Evolutionary conservation across 2,888 invertebrate genomes (phyloP), one percentile per base, ranked within the genome.

Genomic region (Heliconius ethilla): DNA sequence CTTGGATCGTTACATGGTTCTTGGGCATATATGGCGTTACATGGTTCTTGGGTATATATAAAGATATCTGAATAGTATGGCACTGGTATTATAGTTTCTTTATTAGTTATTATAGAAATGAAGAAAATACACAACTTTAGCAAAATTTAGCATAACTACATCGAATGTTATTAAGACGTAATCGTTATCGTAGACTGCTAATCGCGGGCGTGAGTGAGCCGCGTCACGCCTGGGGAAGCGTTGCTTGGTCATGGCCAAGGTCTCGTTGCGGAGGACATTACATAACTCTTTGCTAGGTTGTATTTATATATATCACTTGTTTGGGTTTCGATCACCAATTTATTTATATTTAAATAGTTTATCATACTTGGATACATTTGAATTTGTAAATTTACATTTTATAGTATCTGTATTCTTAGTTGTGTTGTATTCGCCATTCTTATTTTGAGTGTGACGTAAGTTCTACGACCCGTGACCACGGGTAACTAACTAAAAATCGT

Each of bases 191-290:
- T 84, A 82, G 83, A 82, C 85, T 86, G 86, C 87, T 86, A 85
- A 87, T 86, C 87, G 87, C 85, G 81, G 83, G 82, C 81, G 82
- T 81, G 82, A 82, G 79, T 77, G 79, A 76, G 76, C 59, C 78
- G 79, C 82, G 82, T 78, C 81, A 83, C 83, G 85, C 79, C 89
- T 89, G 91, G 90, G 90, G 89, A 90, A 91, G 87, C 88, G 89
- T 88, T 86, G 87, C 89, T 87, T 92, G 94, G 93, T 94, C 94
- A 94, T 89, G 93, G 94, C 93, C 93, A 94, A 93, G 94, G 94
- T 92, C 92, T 91, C 86, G 33, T 29, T 85, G 87, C 85, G 87
- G 89, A 89, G 86, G 86, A 85, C 86, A 88, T 93, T 92, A 91
- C 89, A 88, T 91, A 92, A 92, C 87, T 82, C 83, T 84, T 85